Conservation (phyloP, 2,797 vertebrate genomes). For the Sparidentex hasta region DNA sequence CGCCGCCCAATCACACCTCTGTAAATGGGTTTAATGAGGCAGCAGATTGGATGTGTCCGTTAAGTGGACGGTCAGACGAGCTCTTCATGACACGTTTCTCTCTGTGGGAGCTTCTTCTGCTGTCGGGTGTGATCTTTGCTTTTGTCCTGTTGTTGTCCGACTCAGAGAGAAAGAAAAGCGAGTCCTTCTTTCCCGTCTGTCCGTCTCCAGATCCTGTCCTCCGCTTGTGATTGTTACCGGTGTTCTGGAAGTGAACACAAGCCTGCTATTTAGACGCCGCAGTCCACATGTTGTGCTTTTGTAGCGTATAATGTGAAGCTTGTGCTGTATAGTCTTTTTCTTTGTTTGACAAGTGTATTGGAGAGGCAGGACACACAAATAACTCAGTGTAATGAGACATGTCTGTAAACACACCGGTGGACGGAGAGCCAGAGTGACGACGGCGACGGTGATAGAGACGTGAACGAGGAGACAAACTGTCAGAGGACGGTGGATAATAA, state of each 20-base stretch:
- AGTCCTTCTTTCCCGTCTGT: neutral
- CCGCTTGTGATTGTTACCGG: constrained; percentile 19
- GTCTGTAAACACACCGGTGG: neutral
- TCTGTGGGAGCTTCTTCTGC: too few relatives aligned
- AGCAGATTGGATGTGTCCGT: neutral
- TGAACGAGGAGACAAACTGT: neutral
- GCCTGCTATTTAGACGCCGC: constrained; percentile 26
- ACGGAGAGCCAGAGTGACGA: neutral
- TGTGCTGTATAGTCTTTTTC: constrained; percentile 21
- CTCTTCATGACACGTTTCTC: neutral
- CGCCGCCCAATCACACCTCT: neutral
- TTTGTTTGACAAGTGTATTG: constrained; percentile 36
- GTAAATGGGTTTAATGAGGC: neutral
- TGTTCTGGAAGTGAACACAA: constrained; percentile 22
- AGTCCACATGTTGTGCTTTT: constrained; percentile 34
- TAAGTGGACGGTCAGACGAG: constrained; percentile 9
- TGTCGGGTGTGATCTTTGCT: neutral
- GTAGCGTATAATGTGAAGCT: constrained; percentile 2
- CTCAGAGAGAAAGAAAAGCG: neutral
- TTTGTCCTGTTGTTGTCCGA: neutral
- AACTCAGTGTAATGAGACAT: constrained; percentile 36
- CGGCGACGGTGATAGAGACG: neutral
- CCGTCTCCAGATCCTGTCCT: constrained; percentile 9
- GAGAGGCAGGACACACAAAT: neutral
- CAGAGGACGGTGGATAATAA: neutral